These are phyloP conservation scores for Eumacrocentrus americanus DNA, from an alignment of 2,888 invertebrate species.

Conservation along the genomic window DNA sequence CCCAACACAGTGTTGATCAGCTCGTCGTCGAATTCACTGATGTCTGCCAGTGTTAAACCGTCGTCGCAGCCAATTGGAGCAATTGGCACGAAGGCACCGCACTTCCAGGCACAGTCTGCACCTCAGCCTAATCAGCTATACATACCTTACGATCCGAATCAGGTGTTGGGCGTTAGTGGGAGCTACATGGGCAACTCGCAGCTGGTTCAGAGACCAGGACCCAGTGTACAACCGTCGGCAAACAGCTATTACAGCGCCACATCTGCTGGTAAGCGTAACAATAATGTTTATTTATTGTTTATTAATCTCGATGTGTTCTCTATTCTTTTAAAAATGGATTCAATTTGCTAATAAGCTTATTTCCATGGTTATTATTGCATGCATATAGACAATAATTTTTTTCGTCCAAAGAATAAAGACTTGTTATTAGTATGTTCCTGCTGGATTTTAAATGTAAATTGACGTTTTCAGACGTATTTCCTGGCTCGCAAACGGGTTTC, in stretches of 20 bases:
- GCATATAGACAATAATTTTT: too few relatives aligned
- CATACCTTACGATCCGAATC: slow-evolving; percentile 68
- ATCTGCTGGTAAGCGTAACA: slow-evolving; percentile 53
- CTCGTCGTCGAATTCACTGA: slow-evolving; percentile 84
- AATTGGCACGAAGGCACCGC: slow-evolving; percentile 73
- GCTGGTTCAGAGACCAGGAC: slow-evolving; percentile 68
- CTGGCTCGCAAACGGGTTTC: slow-evolving; percentile 59
- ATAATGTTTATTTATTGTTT: slow-evolving; percentile 2
- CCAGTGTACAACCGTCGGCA: slow-evolving; percentile 60
- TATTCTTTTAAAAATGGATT: not conserved
- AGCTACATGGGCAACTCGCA: slow-evolving; percentile 70
- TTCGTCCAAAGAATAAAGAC: too few relatives aligned
- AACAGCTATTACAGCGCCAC: slow-evolving; percentile 60
- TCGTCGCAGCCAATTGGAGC: slow-evolving; percentile 83
- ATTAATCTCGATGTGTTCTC: not conserved
- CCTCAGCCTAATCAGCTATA: slow-evolving; percentile 66
- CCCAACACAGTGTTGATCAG: slow-evolving; percentile 89
- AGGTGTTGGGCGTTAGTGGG: slow-evolving; percentile 63
- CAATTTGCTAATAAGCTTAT: too few relatives aligned
- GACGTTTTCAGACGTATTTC: slow-evolving; percentile 54
- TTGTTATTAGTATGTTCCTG: too few relatives aligned
- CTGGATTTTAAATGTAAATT: slow-evolving; percentile 11
- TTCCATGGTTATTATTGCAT: too few relatives aligned
- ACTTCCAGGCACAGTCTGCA: slow-evolving; percentile 66
- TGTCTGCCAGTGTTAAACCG: slow-evolving; percentile 87